Conservation (phyloP, 2,888 invertebrate species). For the Cynaeus angustus region DNA sequence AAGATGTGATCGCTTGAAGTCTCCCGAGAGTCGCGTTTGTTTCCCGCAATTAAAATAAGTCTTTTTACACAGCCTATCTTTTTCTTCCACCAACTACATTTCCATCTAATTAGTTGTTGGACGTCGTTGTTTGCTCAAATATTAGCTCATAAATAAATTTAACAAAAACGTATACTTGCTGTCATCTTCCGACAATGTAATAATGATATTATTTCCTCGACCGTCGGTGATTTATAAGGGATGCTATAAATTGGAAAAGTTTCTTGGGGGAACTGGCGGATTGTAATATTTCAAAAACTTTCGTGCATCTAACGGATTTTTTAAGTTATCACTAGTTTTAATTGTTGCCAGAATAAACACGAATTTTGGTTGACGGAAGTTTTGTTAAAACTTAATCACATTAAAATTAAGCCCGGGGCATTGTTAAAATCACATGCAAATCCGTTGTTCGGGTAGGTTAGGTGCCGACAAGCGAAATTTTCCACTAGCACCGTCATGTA, state of each 20-base stretch:
- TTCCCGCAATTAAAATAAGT: conserved; percentile 12
- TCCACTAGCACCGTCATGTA: conserved; percentile 57
- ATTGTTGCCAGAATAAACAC: conserved; percentile 7
- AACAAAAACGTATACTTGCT: conserved; percentile 66
- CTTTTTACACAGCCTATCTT: conserved; percentile 12
- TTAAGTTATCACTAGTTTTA: conserved; percentile 5
- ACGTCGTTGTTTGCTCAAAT: conserved; percentile 65
- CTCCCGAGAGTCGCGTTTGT: conserved; percentile 15
- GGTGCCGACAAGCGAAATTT: conserved; percentile 45
- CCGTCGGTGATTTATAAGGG: conserved; percentile 66
- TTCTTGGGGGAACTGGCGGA: conserved; percentile 47
- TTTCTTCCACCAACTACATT: not conserved
- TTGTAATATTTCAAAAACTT: conserved; percentile 42
- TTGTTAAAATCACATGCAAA: conserved; percentile 58
- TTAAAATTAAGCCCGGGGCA: conserved; percentile 57
- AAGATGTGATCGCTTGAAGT: conserved; percentile 30
- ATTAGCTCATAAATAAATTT: conserved; percentile 70
- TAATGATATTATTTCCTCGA: conserved; percentile 69
- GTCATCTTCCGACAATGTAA: conserved; percentile 66
- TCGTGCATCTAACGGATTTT: conserved; percentile 23
- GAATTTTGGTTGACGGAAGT: conserved; percentile 53
- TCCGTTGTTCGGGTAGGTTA: conserved; percentile 54
- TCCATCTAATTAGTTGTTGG: conserved; percentile 13
- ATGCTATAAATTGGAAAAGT: conserved; percentile 65
- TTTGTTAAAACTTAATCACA: conserved; percentile 56